Evolutionary conservation across 2,797 vertebrate species (phyloP), one percentile per base, ranked within the genome.

Genomic region (Etheostoma nigrum): DNA sequence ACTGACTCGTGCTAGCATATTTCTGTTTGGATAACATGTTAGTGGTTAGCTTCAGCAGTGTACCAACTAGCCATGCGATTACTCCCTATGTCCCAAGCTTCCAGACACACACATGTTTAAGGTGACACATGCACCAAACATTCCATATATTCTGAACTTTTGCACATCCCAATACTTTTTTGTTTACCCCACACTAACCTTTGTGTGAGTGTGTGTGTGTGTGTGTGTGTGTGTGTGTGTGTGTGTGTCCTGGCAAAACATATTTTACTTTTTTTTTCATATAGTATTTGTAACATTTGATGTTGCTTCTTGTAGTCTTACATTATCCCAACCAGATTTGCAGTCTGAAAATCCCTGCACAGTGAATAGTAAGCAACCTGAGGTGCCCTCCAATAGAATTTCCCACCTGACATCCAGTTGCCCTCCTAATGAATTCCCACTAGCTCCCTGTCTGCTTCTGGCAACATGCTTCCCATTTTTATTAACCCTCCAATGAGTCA

Each of bases 341-440:
- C 57, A 40, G 52, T 40, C 48, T 67, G 30, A 73, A 73, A 83
- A 61, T 74, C 64, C 54, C 61, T 18, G 21, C 44, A 59, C 23
- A 53, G 67, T 86, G 76, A 89, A 86, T 77, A 60, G 66, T 51
- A 67, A 78, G 58, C 60, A 77, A 82, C 79, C 79, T 45, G 74
- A 87, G 65, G 73, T 85, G 55, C 60, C 79, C 84, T 74, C 74
- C 79, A 85, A 85, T 86, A 79, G 85, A 76, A 86, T 88, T 61
- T 67, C 59, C 64, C 65, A 66, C 62, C 72, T 67, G 81, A 86
- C 86, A 87, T 87, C 80, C 88, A 85, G 84, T 88, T 73, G 73
- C 72, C 88, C 68, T 81, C 65, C 80, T 89, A 89, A 90, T 88
- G 86, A 91, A 92, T 90, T 90, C 85, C 88, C 90, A 89, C 85